Base-by-base conservation (phyloP, 2,888 invertebrate species). In the Ditula angustiorana region DNA sequence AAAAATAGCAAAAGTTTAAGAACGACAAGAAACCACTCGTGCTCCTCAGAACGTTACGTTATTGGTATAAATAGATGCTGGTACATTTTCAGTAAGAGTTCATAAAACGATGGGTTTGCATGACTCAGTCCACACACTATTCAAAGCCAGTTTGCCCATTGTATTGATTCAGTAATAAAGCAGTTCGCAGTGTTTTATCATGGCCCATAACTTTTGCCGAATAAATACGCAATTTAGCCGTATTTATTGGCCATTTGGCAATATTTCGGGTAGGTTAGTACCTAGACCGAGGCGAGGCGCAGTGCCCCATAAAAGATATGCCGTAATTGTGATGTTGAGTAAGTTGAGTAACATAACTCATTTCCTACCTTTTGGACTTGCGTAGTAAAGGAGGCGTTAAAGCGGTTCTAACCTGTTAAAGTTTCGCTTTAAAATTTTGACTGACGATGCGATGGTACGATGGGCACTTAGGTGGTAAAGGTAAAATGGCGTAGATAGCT, bases 111-210 rank as follows among this genome's bases (percentile, higher is more conserved):
- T 13, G 16, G 21, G 52, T 53, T 50, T 44, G 33, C 46, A 37
- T 49, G 49, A 28, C 37, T 50, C 35, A 10, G 35, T 7, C 44
- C 21, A 67, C 63, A 47, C 58, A 44, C 61, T 70, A 67, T 67
- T 65, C 44, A 63, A 67, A 63, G 67, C 65, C 63, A 61, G 56
- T 71, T 75, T 73, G 71, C 69, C 69, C 66, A 73, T 69, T 70
- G 71, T 88, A 88, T 88, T 85, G 86, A 81, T 80, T 85, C 74
- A 70, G 79, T 76, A 80, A 82, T 88, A 88, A 87, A 89, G 82
- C 68, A 62, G 69, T 68, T 74, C 67, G 63, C 71, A 52, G 70
- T 84, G 82, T 85, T 89, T 85, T 87, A 81, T 85, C 81, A 77
- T 79, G 80, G 72, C 61, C 84, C 81, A 87, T 88, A 86, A 90